Percentiles rank a stretch among this genome's conserved stretches.
Conservation (phyloP, 2,888 invertebrate genomes). For the Hydraecia micacea region DNA sequence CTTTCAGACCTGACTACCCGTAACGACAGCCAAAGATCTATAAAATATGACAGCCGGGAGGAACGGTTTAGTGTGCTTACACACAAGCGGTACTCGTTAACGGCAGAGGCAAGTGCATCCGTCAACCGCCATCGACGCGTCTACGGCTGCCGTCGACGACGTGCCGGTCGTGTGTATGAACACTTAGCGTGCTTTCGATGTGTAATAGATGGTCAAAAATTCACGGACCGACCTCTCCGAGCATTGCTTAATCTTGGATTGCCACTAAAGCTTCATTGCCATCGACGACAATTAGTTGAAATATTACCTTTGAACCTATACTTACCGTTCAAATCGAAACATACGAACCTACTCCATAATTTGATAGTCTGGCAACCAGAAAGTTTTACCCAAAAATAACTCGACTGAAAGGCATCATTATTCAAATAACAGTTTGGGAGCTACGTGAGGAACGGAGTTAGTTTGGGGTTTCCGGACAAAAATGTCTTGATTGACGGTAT, state of each 20-base stretch:
- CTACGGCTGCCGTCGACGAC: too few species aligned
- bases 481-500: constrained; percentile 70
- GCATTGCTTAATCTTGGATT: background rate
- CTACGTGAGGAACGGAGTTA: constrained; percentile 64
- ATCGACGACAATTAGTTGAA: background rate
- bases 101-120: too few species aligned
- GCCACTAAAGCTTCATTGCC: background rate
- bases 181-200: background rate
- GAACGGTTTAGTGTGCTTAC: background rate
- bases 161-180: too few species aligned
- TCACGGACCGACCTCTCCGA: background rate
- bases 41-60: too few species aligned
- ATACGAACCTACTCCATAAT: background rate
- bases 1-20: too few species aligned
- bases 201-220: background rate
- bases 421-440: constrained; percentile 70
- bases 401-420: constrained; percentile 66
- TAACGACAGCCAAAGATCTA: too few species aligned
- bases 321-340: background rate
- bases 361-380: constrained; percentile 22
- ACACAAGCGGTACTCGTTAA: too few species aligned
- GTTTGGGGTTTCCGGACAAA: constrained; percentile 50
- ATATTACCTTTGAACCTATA: background rate
- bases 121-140: too few species aligned
- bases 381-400: constrained; percentile 53